phyloP scores from a whole-genome alignment of 2,113 vertebrate genomes.

The Motacilla tschutschensis region DNA sequence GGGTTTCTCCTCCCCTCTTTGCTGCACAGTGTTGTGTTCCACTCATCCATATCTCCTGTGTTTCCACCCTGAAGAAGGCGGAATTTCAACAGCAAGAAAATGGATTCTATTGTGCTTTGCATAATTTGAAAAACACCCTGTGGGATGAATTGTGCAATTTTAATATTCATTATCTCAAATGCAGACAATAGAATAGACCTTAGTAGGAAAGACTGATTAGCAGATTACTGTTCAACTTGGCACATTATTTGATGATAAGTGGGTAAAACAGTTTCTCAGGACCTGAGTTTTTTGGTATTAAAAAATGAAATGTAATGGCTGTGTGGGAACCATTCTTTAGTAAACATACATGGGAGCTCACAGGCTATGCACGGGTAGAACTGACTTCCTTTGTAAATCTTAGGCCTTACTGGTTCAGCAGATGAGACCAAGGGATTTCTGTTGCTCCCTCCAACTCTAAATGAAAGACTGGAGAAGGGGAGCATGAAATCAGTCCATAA shows the following conservation, averaged over 20 bases:
- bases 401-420: not conserved
- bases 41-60: conserved; percentile 10
- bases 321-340: not conserved
- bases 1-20: conserved; percentile 4
- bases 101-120: conserved; percentile 11
- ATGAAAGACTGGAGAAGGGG: not conserved
- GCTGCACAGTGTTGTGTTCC: not conserved
- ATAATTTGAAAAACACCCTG: conserved; percentile 54
- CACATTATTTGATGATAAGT: not conserved
- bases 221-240: conserved; percentile 26
- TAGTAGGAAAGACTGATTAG: conserved; percentile 30
- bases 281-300: not conserved
- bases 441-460: not conserved
- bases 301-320: not conserved
- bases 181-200: conserved; percentile 6
- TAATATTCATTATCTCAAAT: conserved; percentile 48
- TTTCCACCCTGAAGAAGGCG: conserved; percentile 14
- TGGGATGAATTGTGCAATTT: conserved; percentile 47
- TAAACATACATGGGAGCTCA: not conserved
- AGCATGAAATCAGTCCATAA: not conserved
- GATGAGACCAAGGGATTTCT: not conserved
- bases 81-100: conserved; percentile 36
- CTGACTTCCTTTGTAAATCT: not conserved
- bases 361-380: not conserved
- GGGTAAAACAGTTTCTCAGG: not conserved